These are phyloP conservation scores for Lagopus leucura DNA, from an alignment of 2,113 vertebrate genomes.

Conservation along the genomic window DNA sequence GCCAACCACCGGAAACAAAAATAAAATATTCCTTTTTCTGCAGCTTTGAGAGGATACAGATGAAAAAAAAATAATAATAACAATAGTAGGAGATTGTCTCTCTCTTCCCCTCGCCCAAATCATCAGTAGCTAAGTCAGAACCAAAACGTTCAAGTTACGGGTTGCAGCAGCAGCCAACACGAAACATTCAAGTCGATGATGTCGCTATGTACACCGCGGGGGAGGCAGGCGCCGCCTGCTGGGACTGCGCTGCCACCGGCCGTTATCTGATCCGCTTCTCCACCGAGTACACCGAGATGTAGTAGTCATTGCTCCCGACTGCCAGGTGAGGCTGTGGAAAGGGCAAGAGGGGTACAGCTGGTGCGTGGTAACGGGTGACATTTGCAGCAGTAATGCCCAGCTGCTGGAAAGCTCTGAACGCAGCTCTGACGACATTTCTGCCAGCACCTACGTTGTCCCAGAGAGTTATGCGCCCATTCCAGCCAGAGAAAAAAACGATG, in stretches of 20 bases:
- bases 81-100: slow-evolving; percentile 34
- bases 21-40: slow-evolving; percentile 42
- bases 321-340: slow-evolving; percentile 91
- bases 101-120: slow-evolving; percentile 65
- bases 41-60: slow-evolving; percentile 48
- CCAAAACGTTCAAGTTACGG: slow-evolving; percentile 73
- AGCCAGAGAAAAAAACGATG: background rate
- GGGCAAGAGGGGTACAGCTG: background rate
- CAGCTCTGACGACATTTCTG: background rate
- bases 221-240: slow-evolving; percentile 23
- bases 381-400: background rate
- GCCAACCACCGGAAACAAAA: slow-evolving; percentile 71
- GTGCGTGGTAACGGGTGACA: accelerated
- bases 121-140: slow-evolving; percentile 74
- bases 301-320: slow-evolving; percentile 98
- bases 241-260: slow-evolving; percentile 40
- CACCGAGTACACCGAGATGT: slow-evolving; percentile 99
- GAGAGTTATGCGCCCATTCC: background rate
- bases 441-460: background rate
- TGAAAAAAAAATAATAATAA: background rate
- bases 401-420: background rate
- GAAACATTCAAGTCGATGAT: slow-evolving; percentile 85
- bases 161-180: slow-evolving; percentile 87
- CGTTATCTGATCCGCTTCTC: slow-evolving; percentile 97
- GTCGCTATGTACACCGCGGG: slow-evolving; percentile 84